Base-by-base conservation (phyloP, 2,888 invertebrate genomes). In the Parthenolecanium corni region DNA sequence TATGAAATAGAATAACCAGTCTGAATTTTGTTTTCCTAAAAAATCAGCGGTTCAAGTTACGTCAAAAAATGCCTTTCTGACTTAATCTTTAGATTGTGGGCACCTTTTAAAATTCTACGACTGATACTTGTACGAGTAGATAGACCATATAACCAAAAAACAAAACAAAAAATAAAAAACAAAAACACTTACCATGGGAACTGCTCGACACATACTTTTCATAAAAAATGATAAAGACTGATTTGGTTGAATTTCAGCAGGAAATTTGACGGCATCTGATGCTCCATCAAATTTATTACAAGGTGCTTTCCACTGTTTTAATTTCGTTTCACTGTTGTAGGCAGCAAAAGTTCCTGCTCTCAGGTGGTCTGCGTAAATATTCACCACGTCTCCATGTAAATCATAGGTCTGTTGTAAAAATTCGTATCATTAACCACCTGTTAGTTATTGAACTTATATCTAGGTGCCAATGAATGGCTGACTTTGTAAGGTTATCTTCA, bases 231-330 rank as follows among this genome's bases (percentile, higher is more conserved):
- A 72, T 0, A 90, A 72, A 0, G 80, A 78, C n/a, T 88, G 85
- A 65, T 86, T 84, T 14, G 78, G 80, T 23, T 77, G 70, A 1
- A 89, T 78, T 57, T 80, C 81, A n/a, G 89, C 84, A 20, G 78
- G 80, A 73, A 90, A 93, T 73, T 89, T 90, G 16, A 87, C 84
- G 1, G 90, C 92, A 71, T 91, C 92, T 0, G 89, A 89, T 0
- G 89, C 81, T 21, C 82, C 80, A 65, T 81, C 79, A 6, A 91
- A 81, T 69, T 83, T 82, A 51, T 85, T 86, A 71, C 91, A 92
- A 64, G 82, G 82, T 0, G 81, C 82, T 16, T n/a, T n/a, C 90
- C 90, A 92, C 65, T 89, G 89, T 0, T 86, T 83, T 4, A 91
- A 76, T 69, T 82, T 79, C 0, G 79, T 79, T 1, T 82, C 79